Conservation (phyloP, 37 sponge, comb jelly and placozoan genomes). For the Trichoplax adhaerens region DNA sequence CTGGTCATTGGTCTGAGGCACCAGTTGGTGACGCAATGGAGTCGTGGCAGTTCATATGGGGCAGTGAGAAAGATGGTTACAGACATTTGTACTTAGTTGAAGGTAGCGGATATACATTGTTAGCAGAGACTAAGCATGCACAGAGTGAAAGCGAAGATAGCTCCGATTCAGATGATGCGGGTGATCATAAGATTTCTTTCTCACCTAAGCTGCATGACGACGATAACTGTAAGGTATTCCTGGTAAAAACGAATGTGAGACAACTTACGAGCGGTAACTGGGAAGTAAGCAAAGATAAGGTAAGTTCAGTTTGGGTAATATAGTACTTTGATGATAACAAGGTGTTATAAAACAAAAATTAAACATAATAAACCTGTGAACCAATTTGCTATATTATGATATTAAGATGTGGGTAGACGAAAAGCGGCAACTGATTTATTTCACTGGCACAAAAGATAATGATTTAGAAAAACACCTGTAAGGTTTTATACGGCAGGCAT, state of each 20-base stretch:
- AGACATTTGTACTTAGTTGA: slow-evolving; percentile 28
- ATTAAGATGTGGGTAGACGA: slow-evolving; percentile 33
- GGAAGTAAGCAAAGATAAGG: slow-evolving; percentile 30
- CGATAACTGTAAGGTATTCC: no score
- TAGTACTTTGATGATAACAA: not conserved
- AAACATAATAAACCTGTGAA: not conserved
- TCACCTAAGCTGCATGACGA: no score
- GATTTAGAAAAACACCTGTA: slow-evolving; percentile 56
- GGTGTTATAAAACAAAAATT: not conserved
- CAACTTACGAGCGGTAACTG: slow-evolving; percentile 34
- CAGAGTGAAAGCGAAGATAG: no score
- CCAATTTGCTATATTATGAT: not conserved
- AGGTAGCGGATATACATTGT: no score
- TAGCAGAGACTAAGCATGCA: no score
- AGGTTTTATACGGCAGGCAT: slow-evolving; percentile 1
- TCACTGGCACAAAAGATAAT: slow-evolving; percentile 28
- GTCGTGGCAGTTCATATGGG: slow-evolving; percentile 6
- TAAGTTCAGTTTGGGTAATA: not conserved
- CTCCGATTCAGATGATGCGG: no score
- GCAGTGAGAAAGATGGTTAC: slow-evolving; percentile 28
- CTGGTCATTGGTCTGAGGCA: not conserved
- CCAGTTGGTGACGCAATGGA: no score
- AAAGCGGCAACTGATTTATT: slow-evolving; percentile 30
- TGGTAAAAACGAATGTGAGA: not conserved
- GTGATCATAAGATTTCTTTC: no score